Percentiles rank a stretch among this genome's conserved stretches.
phyloP scores from a whole-genome alignment of 64 coral and sea anemone species.

The Montipora sp. region DNA sequence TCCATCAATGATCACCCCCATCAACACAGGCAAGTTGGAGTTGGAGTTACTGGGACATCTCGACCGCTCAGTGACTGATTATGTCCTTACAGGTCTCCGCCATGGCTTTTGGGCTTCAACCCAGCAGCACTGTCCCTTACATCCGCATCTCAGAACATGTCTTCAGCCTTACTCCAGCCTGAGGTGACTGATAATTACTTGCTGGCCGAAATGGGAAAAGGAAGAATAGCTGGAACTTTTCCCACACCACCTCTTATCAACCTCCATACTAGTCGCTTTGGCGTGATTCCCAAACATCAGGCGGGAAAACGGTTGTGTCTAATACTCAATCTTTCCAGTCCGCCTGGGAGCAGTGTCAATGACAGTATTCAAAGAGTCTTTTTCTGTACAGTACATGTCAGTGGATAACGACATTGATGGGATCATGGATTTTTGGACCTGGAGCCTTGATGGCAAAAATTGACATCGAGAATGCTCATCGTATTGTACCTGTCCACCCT shows the following conservation, averaged over 20 bases:
- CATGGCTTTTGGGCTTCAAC: slow-evolving; percentile 23
- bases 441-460: slow-evolving; percentile 50
- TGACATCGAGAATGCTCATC: slow-evolving; percentile 32
- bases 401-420: slow-evolving; percentile 20
- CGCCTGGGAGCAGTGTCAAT: slow-evolving; percentile 35
- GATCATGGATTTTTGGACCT: background rate
- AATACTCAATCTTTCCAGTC: slow-evolving; percentile 45
- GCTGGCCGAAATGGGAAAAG: background rate
- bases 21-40: background rate
- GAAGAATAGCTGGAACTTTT: background rate
- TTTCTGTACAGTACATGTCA: background rate
- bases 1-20: background rate
- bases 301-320: slow-evolving; percentile 57
- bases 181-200: slow-evolving; percentile 16
- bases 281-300: background rate
- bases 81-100: slow-evolving; percentile 5
- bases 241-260: background rate
- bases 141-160: background rate
- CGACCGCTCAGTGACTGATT: background rate
- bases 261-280: background rate
- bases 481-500: slow-evolving; percentile 41
- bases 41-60: background rate
- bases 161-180: background rate
- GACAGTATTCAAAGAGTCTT: slow-evolving; percentile 5
- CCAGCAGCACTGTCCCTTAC: background rate